A percentile compares a stretch with the other conserved stretches of the same genome.
Conservation (phyloP, 2,888 invertebrate species). For the Buathra laborator region DNA sequence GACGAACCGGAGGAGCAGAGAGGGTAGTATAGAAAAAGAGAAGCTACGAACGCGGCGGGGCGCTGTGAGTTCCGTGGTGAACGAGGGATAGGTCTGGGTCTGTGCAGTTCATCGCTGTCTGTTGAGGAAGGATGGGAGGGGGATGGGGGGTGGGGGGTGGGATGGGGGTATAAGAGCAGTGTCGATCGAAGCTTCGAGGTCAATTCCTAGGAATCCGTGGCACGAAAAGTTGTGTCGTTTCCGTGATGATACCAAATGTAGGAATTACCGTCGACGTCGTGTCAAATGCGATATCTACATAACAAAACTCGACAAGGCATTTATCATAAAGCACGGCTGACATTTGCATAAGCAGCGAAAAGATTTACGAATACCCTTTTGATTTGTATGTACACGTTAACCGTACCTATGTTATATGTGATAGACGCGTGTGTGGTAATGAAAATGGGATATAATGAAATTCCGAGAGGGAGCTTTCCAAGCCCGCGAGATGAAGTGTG, state of each 20-base stretch:
- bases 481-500: not conserved
- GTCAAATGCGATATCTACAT: not conserved
- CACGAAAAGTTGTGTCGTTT: constrained; percentile 9
- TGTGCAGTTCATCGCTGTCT: not conserved
- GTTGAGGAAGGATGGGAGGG: not conserved
- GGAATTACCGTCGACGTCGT: not conserved
- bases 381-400: too few species aligned
- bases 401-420: not conserved
- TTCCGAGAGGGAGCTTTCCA: constrained; percentile 45
- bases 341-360: too few species aligned
- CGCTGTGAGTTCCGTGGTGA: constrained; percentile 1
- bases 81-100: constrained; percentile 31
- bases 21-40: not conserved
- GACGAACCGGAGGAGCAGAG: constrained; percentile 59
- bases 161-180: not conserved
- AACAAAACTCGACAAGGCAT: not conserved
- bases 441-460: constrained; percentile 40
- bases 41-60: constrained; percentile 17
- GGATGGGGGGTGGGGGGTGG: not conserved
- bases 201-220: constrained; percentile 9
- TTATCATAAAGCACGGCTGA: too few species aligned
- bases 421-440: not conserved
- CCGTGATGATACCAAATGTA: not conserved
- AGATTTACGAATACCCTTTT: too few species aligned
- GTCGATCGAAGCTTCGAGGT: constrained; percentile 18